A percentile compares a stretch with the other conserved stretches of the same genome.
Conservation (phyloP, 2,888 invertebrate species). For the Eupithecia pulchellata region DNA sequence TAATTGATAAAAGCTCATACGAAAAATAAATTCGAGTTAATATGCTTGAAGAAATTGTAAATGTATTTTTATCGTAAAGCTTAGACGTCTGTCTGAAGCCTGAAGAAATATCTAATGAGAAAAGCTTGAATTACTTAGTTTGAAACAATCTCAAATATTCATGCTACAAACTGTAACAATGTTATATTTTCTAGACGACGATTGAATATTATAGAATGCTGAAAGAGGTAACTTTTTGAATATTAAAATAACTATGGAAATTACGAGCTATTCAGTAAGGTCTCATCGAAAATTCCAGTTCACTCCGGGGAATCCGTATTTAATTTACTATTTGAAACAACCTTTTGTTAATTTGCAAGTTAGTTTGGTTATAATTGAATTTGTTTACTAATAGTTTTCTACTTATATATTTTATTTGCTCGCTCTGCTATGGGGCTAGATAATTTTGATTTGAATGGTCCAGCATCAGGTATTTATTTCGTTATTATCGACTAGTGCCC, state of each 20-base stretch:
- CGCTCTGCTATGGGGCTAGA: neutral
- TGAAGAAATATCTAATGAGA: neutral
- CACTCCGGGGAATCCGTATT: neutral
- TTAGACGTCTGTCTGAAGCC: neutral
- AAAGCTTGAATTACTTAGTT: neutral
- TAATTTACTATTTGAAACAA: constrained; percentile 1
- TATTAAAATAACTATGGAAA: neutral
- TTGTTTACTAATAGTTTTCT: neutral
- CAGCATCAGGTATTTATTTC: neutral
- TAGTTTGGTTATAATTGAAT: constrained; percentile 8
- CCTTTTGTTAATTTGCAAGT: constrained; percentile 8
- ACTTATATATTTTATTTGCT: no score
- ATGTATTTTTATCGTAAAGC: constrained; percentile 2
- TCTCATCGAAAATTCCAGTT: constrained; percentile 4
- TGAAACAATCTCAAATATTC: neutral
- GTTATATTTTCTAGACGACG: neutral
- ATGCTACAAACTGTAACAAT: neutral
- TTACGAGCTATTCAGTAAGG: neutral
- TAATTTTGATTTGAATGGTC: neutral
- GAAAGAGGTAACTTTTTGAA: neutral
- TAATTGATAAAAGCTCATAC: neutral
- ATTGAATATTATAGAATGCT: neutral
- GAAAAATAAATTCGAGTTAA: neutral
- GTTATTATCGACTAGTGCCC: neutral
- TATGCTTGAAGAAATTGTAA: neutral